Base-by-base conservation (phyloP, 2,797 vertebrate genomes). In the Oryzias sinensis region DNA sequence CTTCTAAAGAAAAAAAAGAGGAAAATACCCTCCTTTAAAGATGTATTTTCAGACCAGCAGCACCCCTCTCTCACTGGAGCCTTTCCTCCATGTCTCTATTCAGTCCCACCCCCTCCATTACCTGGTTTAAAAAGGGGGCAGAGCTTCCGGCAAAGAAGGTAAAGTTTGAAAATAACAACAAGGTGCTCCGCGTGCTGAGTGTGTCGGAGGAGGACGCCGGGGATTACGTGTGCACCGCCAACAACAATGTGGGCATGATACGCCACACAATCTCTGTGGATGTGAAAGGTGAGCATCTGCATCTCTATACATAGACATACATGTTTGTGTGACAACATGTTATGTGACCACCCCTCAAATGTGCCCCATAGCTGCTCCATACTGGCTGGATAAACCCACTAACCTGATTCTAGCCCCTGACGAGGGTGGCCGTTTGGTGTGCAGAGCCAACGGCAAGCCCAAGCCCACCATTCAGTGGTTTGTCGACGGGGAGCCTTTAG, bases 121-220 rank as follows among this genome's bases (percentile, higher is more conserved):
- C 91, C n/a, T 99, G 97, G 97, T 94, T 93, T 81, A 99, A 98
- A 90, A 97, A 94, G 72, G 97, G 97, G 0, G 96, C 93, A 0
- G 96, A 98, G 22, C 90, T 99, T 37, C 94, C 97, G 0, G 87
- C 59, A 4, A 78, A 76, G 37, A 98, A 96, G 75, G 92, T 93
- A 54, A 96, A 92, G 74, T 80, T 93, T 62, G 95, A 97, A 61
- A 98, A 95, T 74, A 95, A 92, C 65, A 95, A 95, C 86, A 99
- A 99, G 83, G 94, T 96, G 0, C 90, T 99, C 68, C 93, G 91
- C 4, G 93, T 99, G 49, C 74, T 88, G 65, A 93, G 89, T 0
- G 94, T 98, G 63, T 99, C 97, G 0, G 97, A 98, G 83, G 97
- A 98, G 69, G 97, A 99, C 41, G 93, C 93, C 0, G 97, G 97